These are phyloP conservation scores for Microdon myrmicae DNA, from an alignment of 2,888 invertebrate genomes.

Conservation along the genomic window DNA sequence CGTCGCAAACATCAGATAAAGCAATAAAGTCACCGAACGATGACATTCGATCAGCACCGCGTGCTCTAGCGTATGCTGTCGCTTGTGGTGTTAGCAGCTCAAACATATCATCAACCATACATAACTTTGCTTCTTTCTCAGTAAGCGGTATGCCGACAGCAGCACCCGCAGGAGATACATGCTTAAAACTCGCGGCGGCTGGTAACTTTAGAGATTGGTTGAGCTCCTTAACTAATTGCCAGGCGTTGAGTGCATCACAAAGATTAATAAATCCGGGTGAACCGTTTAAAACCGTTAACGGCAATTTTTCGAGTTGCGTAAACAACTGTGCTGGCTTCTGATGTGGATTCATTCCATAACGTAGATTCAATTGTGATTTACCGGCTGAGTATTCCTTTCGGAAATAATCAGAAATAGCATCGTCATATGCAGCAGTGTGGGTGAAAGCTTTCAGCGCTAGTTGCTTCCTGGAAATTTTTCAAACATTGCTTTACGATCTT, in stretches of 20 bases:
- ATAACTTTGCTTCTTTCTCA: slow-evolving; percentile 83
- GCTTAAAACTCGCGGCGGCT: slow-evolving; percentile 97
- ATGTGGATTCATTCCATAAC: slow-evolving; percentile 98
- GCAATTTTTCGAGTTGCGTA: slow-evolving; percentile 81
- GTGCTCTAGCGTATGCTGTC: slow-evolving; percentile 92
- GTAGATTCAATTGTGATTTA: slow-evolving; percentile 81
- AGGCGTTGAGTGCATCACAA: slow-evolving; percentile 96
- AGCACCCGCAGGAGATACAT: slow-evolving; percentile 97
- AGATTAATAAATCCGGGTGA: slow-evolving; percentile 97
- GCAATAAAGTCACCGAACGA: slow-evolving; percentile 99
- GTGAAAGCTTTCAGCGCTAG: slow-evolving; percentile 94
- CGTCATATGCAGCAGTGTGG: slow-evolving; percentile 94
- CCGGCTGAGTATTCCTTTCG: slow-evolving; percentile 86
- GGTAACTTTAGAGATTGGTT: slow-evolving; percentile 82
- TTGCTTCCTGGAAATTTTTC: slow-evolving; percentile 71
- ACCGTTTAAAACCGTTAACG: slow-evolving; percentile 89
- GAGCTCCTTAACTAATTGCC: slow-evolving; percentile 94
- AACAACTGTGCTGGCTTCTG: slow-evolving; percentile 95
- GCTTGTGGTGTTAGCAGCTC: slow-evolving; percentile 83
- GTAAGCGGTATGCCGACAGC: slow-evolving; percentile 87
- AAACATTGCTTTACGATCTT: not conserved
- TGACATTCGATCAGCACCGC: slow-evolving; percentile 98
- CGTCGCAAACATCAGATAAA: slow-evolving; percentile 91
- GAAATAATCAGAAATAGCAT: slow-evolving; percentile 94
- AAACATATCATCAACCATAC: slow-evolving; percentile 90